Evolutionary conservation across 2,888 invertebrate genomes (phyloP), one percentile per base, ranked within the genome.

Genomic region (Cinara cedri): DNA sequence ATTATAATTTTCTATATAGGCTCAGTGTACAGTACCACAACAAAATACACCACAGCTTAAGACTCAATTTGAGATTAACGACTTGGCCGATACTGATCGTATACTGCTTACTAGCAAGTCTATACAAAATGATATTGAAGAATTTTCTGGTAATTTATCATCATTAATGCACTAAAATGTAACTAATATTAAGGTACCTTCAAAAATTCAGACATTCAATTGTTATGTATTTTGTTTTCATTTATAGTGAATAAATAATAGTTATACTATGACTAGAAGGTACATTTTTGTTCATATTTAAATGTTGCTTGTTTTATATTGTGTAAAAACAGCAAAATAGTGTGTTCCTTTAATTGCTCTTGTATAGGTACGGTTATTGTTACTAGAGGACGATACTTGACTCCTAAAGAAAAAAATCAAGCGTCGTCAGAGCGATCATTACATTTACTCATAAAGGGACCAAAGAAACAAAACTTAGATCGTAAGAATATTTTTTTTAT

Each of bases 21-120:
- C 62, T 16, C 76, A 70, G 16, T 63, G 72, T 55, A 3, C 75
- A 3, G 3, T 65, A 9, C 60, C 68, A 10, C 55, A 74, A 21
- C 68, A 75, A 19, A 10, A 63, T 8, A 75, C 62, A 4, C 42
- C 46, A 66, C 68, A 83, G 82, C 72, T 82, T 82, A 72, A 83
- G 34, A 86, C 87, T 13, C 88, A 88, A 82, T 88, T 88, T 44
- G 88, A 88, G 81, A 88, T 88, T 51, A 88, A 88, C 83, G 87
- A 88, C 85, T 87, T 87, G 16, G 87, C 88, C 11, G 84, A 87
- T 44, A 85, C 86, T 62, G 88, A 87, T 81, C 85, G 88, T 81
- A 88, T 88, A 84, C 85, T 88, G 82, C 85, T 88, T 51, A 88
- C 88, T 0, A 85, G 87, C 83, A 87, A 88, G 13, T 85, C 87